phyloP scores from a whole-genome alignment of 1,140 invertebrate genomes.

The Steinernema khuongi region DNA sequence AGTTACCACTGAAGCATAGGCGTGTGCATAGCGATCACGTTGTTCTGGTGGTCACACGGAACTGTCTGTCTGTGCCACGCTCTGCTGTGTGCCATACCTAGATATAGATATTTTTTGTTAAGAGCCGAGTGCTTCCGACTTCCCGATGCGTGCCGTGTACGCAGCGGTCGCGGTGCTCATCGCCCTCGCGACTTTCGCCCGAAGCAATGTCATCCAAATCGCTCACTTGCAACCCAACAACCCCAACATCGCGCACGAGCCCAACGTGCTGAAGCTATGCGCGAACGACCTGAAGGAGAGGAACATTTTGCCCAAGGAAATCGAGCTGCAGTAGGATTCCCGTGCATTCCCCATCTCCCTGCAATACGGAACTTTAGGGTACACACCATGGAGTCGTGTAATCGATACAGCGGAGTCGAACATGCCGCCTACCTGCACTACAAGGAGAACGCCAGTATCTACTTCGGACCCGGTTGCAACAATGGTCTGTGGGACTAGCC shows the following conservation, averaged over 20 bases:
- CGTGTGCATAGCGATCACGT: background rate
- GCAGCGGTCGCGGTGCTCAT: background rate
- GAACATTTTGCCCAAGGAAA: slow-evolving; percentile 50
- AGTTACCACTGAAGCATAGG: background rate
- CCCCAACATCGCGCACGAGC: slow-evolving; percentile 56
- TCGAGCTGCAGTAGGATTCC: slow-evolving; percentile 43
- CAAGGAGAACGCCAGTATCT: slow-evolving; percentile 55
- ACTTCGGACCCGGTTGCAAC: slow-evolving; percentile 58
- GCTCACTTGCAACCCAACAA: slow-evolving; percentile 55
- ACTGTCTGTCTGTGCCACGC: no score
- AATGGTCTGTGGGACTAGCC: slow-evolving; percentile 42
- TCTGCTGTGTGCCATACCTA: background rate
- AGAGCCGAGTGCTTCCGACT: background rate
- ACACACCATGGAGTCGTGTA: slow-evolving; percentile 57
- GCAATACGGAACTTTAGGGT: slow-evolving; percentile 42
- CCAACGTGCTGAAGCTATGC: slow-evolving; percentile 54
- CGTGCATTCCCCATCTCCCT: background rate
- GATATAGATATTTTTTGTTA: background rate
- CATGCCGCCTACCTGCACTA: slow-evolving; percentile 57
- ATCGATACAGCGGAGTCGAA: slow-evolving; percentile 54
- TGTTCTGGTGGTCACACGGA: no score
- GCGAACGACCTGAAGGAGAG: slow-evolving; percentile 50
- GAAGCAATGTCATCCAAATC: slow-evolving; percentile 44
- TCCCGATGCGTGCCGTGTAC: slow-evolving; percentile 1
- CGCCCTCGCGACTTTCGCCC: background rate